A percentile compares a stretch with the other conserved stretches of the same genome.
Conservation (phyloP, 2,113 vertebrate genomes). For the Tachuris rubrigastra region DNA sequence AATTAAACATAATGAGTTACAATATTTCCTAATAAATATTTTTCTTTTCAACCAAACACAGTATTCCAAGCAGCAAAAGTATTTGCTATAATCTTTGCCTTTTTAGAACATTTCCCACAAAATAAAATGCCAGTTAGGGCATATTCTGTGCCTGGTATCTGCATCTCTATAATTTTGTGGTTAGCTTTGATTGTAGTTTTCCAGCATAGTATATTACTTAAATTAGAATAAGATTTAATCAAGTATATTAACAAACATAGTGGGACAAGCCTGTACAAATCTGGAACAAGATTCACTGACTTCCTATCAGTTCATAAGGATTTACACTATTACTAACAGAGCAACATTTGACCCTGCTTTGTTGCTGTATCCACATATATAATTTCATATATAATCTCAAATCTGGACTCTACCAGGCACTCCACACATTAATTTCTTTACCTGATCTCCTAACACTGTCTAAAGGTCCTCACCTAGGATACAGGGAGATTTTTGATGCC, state of each 20-base stretch:
- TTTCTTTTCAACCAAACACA: background rate
- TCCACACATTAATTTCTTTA: background rate
- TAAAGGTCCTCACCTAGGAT: background rate
- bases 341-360: background rate
- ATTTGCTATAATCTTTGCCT: background rate
- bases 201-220: background rate
- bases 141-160: background rate
- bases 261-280: background rate
- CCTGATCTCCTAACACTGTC: fast-evolving
- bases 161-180: background rate
- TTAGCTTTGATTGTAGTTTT: background rate
- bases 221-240: background rate
- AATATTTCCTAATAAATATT: background rate
- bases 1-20: background rate
- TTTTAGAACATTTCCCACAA: background rate
- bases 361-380: background rate
- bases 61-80: background rate
- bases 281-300: background rate
- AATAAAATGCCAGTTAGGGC: background rate
- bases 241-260: background rate
- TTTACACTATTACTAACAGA: background rate
- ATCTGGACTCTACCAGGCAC: background rate
- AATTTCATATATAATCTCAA: background rate
- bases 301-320: background rate
- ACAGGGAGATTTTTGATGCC: background rate